These are phyloP conservation scores for Melieria omissa DNA, from an alignment of 2,888 invertebrate species.

Conservation along the genomic window DNA sequence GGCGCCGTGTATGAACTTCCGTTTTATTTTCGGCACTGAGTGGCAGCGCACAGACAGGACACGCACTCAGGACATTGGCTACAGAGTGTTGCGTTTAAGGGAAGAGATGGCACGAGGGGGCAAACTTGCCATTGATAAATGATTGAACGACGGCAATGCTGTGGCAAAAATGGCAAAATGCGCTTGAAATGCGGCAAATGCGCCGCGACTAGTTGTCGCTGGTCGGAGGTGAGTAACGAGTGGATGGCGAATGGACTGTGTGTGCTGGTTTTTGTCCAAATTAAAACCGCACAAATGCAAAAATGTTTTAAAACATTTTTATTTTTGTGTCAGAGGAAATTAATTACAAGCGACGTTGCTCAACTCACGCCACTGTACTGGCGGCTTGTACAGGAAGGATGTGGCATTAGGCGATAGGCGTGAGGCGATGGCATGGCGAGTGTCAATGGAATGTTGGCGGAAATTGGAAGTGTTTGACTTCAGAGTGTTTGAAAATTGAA, in stretches of 20 bases:
- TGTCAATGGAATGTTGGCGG: no score
- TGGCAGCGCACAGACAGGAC: background rate
- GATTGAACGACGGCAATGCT: slow-evolving; percentile 38
- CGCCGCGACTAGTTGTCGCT: slow-evolving; percentile 30
- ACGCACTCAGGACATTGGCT: background rate
- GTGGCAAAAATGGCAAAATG: background rate
- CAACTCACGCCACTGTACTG: slow-evolving; percentile 24
- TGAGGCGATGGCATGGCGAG: no score
- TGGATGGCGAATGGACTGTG: background rate
- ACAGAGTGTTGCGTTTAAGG: background rate
- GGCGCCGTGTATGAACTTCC: slow-evolving; percentile 11
- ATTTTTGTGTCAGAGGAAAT: slow-evolving; percentile 10
- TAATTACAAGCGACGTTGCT: slow-evolving; percentile 26
- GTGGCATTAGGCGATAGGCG: background rate
- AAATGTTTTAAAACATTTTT: background rate
- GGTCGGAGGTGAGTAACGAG: slow-evolving; percentile 27
- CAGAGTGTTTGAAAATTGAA: no score
- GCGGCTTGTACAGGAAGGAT: slow-evolving; percentile 30
- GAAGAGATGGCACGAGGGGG: background rate
- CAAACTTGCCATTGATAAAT: slow-evolving; percentile 38
- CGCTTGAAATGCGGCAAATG: slow-evolving; percentile 10
- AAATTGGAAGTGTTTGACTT: no score
- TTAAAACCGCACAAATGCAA: background rate
- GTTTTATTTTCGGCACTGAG: background rate
- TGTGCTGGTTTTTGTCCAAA: background rate